phyloP scores from a whole-genome alignment of 1,140 invertebrate species.

The Euschistus heros region DNA sequence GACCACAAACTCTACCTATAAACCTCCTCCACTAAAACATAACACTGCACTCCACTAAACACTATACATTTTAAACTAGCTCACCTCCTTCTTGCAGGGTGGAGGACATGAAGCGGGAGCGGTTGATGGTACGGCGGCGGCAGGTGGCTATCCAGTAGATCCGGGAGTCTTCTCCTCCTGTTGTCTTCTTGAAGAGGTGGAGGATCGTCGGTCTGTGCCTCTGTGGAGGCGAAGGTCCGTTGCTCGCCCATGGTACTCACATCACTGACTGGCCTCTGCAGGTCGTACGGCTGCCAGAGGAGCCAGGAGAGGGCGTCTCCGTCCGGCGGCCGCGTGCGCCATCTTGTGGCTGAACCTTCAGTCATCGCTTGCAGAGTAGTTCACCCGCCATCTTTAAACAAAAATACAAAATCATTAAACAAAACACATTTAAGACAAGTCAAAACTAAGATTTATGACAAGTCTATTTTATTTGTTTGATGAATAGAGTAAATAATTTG shows the following conservation, averaged over 20 bases:
- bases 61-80: too few relatives aligned
- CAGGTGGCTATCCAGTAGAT: slow-evolving; percentile 42
- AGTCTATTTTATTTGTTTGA: too few relatives aligned
- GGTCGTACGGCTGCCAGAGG: slow-evolving; percentile 33
- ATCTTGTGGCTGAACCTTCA: too few relatives aligned
- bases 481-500: too few relatives aligned
- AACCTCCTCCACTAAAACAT: too few relatives aligned
- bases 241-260: slow-evolving; percentile 18
- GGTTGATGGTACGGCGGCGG: slow-evolving; percentile 36
- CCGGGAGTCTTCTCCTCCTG: slow-evolving; percentile 35
- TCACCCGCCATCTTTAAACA: too few relatives aligned
- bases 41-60: too few relatives aligned
- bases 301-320: slow-evolving; percentile 33
- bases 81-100: slow-evolving; percentile 27
- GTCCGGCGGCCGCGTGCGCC: slow-evolving; percentile 15
- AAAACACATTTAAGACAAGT: too few relatives aligned
- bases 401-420: too few relatives aligned
- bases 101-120: slow-evolving; percentile 27
- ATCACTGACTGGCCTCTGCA: slow-evolving; percentile 21
- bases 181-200: slow-evolving; percentile 27
- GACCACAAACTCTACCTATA: too few relatives aligned
- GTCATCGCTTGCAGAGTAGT: too few relatives aligned
- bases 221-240: slow-evolving; percentile 33
- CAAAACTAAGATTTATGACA: too few relatives aligned
- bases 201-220: slow-evolving; percentile 35